A percentile compares a stretch with the other conserved stretches of the same genome.
Evolutionary conservation across 1,140 invertebrate genomes (phyloP).

Genomic region (Atopsyche davidsoni): DNA sequence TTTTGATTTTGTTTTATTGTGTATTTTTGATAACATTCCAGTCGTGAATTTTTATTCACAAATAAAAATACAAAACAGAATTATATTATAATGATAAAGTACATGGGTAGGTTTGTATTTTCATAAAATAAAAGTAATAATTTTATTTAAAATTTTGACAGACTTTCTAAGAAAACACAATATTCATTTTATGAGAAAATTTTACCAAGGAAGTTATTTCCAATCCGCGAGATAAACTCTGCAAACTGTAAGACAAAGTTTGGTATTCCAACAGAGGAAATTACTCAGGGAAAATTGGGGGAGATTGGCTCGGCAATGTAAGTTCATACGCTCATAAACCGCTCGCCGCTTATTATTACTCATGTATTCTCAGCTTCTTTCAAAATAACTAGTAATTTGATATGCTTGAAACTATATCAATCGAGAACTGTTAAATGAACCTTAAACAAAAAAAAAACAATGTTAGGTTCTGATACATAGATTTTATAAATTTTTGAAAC

Average conservation of each 20-base stretch:
- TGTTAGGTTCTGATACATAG: no score
- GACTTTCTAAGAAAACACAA: no score
- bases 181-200: conserved; percentile 1
- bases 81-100: neutral
- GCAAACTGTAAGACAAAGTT: conserved; percentile 12
- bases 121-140: neutral
- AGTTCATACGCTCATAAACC: conserved; percentile 16
- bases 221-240: conserved; percentile 15
- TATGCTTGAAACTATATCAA: no score
- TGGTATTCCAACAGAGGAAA: conserved; percentile 18
- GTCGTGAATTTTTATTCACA: neutral
- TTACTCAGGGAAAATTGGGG: conserved; percentile 15
- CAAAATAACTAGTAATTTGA: no score
- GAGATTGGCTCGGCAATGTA: conserved; percentile 17
- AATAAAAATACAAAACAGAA: neutral
- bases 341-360: no score
- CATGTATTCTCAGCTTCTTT: no score
- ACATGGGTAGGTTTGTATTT: neutral
- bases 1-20: no score
- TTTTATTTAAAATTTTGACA: no score
- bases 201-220: conserved; percentile 9
- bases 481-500: no score
- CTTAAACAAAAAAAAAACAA: no score
- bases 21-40: no score
- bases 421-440: no score